Conservation (phyloP, 2,888 invertebrate species). For the Netelia inedita region DNA sequence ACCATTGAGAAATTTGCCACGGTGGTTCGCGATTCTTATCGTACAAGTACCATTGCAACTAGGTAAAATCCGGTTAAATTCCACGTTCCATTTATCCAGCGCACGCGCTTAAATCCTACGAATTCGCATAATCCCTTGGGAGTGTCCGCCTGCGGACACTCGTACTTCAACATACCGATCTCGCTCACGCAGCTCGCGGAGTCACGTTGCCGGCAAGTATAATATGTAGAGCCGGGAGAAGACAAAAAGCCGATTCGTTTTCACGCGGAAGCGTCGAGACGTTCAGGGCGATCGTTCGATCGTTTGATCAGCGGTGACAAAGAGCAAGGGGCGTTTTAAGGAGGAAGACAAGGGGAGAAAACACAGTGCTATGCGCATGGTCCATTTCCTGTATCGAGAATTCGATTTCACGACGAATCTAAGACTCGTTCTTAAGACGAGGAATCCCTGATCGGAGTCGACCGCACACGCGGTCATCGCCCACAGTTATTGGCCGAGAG, state of each 20-base stretch:
- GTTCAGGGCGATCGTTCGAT: conserved; percentile 62
- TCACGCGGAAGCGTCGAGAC: conserved; percentile 66
- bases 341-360: not conserved
- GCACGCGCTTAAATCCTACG: too few relatives aligned
- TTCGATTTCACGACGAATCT: conserved; percentile 8
- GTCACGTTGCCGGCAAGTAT: not conserved
- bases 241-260: conserved; percentile 32
- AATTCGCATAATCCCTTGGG: conserved; percentile 1
- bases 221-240: not conserved
- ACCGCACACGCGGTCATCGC: not conserved
- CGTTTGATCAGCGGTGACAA: conserved; percentile 10
- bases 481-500: not conserved
- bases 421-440: not conserved
- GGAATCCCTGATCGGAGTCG: not conserved
- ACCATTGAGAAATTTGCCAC: too few relatives aligned
- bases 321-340: not conserved
- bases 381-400: conserved; percentile 67
- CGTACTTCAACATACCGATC: not conserved
- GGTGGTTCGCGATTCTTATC: too few relatives aligned
- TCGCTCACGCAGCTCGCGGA: not conserved
- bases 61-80: too few relatives aligned
- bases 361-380: not conserved
- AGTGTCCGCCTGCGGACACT: conserved; percentile 13
- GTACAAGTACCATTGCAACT: too few relatives aligned
- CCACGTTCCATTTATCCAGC: too few relatives aligned